Percentiles rank a stretch among this genome's conserved stretches.
Conservation (phyloP, 2,888 invertebrate species). For the Drosophila tripunctata region DNA sequence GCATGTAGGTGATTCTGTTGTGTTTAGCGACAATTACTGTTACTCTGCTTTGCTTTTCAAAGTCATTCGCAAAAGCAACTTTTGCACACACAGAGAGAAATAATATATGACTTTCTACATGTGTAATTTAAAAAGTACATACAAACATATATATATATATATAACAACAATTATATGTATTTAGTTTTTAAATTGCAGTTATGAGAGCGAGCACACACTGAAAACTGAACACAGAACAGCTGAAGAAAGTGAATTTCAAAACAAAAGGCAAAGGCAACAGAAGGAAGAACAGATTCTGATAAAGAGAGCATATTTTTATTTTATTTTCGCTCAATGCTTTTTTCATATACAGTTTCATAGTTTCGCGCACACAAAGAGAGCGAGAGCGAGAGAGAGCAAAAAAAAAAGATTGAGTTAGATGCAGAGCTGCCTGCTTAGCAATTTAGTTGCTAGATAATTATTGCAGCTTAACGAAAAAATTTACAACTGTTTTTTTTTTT, state of each 20-base stretch:
- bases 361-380: slow-evolving; percentile 28
- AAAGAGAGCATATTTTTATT: slow-evolving; percentile 25
- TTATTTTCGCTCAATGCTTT: slow-evolving; percentile 34
- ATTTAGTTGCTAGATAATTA: no score
- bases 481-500: no score
- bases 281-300: slow-evolving; percentile 34
- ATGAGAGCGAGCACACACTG: background rate
- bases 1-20: slow-evolving; percentile 8
- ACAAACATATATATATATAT: background rate
- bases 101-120: background rate
- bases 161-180: background rate
- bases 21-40: slow-evolving; percentile 20
- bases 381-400: slow-evolving; percentile 1
- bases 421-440: no score
- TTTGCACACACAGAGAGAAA: background rate
- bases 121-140: no score
- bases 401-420: no score
- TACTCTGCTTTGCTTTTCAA: slow-evolving; percentile 40
- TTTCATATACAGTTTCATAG: slow-evolving; percentile 35
- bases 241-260: slow-evolving; percentile 50
- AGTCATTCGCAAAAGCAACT: slow-evolving; percentile 48
- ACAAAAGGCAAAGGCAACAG: slow-evolving; percentile 39
- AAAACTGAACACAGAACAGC: background rate
- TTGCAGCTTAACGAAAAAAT: no score
- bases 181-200: slow-evolving; percentile 1